A percentile compares a stretch with the other conserved stretches of the same genome.
These are phyloP conservation scores for Campoplex capitator DNA, from an alignment of 2,888 invertebrate genomes.

Conservation along the genomic window DNA sequence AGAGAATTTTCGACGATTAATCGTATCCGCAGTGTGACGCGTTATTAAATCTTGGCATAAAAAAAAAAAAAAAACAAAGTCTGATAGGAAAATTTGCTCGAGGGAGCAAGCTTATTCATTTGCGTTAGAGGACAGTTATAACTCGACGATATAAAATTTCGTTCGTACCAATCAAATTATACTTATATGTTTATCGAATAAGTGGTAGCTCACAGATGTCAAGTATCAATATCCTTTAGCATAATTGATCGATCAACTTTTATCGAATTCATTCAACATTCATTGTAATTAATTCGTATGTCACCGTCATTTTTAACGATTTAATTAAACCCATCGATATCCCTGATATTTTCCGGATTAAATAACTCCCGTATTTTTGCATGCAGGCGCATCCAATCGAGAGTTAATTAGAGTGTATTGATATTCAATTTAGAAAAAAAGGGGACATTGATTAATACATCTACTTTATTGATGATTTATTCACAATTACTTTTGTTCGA, in stretches of 20 bases:
- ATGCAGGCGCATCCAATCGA: background rate
- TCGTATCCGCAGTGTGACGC: slow-evolving; percentile 40
- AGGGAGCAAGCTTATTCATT: background rate
- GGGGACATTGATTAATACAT: background rate
- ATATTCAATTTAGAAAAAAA: background rate
- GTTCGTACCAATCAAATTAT: background rate
- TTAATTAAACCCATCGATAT: background rate
- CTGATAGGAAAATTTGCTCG: background rate
- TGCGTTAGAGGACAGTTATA: background rate
- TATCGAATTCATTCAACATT: background rate
- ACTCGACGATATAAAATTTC: background rate
- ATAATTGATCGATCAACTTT: background rate
- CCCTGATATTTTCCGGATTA: background rate
- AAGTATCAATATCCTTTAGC: background rate
- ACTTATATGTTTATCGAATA: background rate
- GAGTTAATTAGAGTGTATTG: background rate
- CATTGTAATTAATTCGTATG: background rate
- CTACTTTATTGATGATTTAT: background rate
- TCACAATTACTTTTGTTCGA: background rate
- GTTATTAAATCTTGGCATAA: slow-evolving; percentile 49
- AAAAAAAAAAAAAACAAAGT: slow-evolving; percentile 28
- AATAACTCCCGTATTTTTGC: background rate
- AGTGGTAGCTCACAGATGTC: background rate
- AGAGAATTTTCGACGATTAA: slow-evolving; percentile 52
- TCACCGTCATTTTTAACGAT: background rate